A percentile compares a stretch with the other conserved stretches of the same genome.
Evolutionary conservation across 2,113 vertebrate genomes (phyloP).

Genomic region (Tinamus guttatus): DNA sequence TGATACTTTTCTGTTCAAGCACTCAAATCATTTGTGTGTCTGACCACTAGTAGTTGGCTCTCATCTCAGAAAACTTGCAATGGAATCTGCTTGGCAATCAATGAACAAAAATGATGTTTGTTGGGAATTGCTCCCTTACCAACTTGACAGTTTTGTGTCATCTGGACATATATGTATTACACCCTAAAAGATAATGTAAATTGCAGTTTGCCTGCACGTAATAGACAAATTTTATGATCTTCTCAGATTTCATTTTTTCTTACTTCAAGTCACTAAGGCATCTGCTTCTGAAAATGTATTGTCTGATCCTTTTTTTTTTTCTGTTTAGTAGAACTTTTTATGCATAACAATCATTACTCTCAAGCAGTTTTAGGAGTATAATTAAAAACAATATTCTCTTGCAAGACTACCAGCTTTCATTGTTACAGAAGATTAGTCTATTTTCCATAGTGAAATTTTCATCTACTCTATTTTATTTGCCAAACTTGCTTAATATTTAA

Average conservation of each 20-base stretch:
- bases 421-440: not conserved
- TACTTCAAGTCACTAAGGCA: not conserved
- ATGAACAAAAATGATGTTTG: not conserved
- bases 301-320: not conserved
- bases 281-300: slow-evolving; percentile 5
- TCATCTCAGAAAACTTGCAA: not conserved
- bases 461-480: not conserved
- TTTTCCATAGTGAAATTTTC: not conserved
- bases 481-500: not conserved
- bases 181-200: not conserved
- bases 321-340: not conserved
- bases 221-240: not conserved
- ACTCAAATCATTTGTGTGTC: not conserved
- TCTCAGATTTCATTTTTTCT: slow-evolving; percentile 33
- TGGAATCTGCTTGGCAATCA: not conserved
- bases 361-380: not conserved
- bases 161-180: not conserved
- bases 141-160: not conserved
- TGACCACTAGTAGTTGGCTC: not conserved
- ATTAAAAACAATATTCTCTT: slow-evolving; percentile 20
- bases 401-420: not conserved
- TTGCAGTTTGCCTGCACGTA: not conserved
- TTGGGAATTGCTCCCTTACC: not conserved
- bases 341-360: not conserved
- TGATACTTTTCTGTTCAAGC: not conserved